Evolutionary conservation across 2,113 vertebrate species (phyloP).

Genomic region (Ctenodactylus gundi): DNA sequence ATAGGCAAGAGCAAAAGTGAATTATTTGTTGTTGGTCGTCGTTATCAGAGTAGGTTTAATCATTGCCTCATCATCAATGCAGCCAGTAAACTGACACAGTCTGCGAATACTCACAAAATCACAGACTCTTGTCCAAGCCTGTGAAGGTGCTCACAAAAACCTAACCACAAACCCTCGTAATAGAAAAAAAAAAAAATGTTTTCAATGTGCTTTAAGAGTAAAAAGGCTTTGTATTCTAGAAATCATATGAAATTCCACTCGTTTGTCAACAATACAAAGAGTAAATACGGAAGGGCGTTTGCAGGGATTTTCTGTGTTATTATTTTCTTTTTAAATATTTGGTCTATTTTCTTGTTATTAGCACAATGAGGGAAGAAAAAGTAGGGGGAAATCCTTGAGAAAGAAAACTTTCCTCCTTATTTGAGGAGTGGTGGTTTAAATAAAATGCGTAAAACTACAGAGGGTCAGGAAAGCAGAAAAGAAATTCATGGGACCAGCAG

Average conservation of each 20-base stretch:
- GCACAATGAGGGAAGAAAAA: not conserved
- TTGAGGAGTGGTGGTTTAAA: not conserved
- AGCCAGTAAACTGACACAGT: not conserved
- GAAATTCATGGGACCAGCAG: not conserved
- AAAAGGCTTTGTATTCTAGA: not conserved
- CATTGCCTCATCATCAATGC: not conserved
- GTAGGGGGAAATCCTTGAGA: not conserved
- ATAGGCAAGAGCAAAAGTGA: not conserved
- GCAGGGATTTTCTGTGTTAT: not conserved
- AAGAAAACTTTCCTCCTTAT: not conserved
- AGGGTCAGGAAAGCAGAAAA: not conserved
- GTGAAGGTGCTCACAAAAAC: not conserved
- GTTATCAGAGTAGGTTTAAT: not conserved
- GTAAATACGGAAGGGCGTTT: not conserved
- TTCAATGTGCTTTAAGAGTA: not conserved
- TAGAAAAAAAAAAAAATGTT: not conserved
- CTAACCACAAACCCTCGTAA: not conserved
- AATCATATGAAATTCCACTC: not conserved
- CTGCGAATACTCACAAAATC: not conserved
- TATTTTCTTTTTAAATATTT: slow-evolving; percentile 16
- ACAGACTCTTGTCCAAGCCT: not conserved
- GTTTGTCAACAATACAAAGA: not conserved
- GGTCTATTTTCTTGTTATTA: not conserved
- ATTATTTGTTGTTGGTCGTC: not conserved
- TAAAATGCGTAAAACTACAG: not conserved